A percentile compares a stretch with the other conserved stretches of the same genome.
These are phyloP conservation scores for Strigops habroptila DNA, from an alignment of 2,113 vertebrate genomes.

Conservation along the genomic window DNA sequence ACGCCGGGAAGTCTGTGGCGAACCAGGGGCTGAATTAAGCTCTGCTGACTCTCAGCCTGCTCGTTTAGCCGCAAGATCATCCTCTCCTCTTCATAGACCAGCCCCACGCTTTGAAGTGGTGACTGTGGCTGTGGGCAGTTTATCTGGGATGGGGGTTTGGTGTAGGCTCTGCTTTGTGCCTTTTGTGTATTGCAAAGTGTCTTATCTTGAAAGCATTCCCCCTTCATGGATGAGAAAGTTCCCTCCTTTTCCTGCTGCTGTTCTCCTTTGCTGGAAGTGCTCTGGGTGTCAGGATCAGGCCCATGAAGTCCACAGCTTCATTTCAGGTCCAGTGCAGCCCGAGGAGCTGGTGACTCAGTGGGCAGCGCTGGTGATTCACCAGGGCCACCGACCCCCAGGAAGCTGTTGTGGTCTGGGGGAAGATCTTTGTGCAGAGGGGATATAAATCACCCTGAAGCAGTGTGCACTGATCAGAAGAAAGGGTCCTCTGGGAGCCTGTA, in stretches of 20 bases:
- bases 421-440: neutral
- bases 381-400: neutral
- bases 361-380: neutral
- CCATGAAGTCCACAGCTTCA: accelerated
- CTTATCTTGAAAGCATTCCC: neutral
- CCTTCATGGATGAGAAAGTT: neutral
- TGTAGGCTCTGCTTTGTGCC: neutral
- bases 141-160: neutral
- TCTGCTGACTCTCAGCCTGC: neutral
- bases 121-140: neutral
- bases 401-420: neutral
- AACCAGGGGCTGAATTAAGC: neutral
- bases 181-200: neutral
- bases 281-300: neutral
- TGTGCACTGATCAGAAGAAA: neutral
- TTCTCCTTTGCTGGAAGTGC: neutral
- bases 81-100: neutral
- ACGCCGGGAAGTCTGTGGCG: neutral
- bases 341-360: neutral
- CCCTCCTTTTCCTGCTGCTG: neutral
- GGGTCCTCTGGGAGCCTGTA: neutral
- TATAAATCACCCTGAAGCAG: neutral
- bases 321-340: neutral
- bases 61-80: neutral
- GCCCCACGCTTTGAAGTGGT: neutral